Conservation (phyloP, 2,113 vertebrate species). For the Asarcornis scutulata region DNA sequence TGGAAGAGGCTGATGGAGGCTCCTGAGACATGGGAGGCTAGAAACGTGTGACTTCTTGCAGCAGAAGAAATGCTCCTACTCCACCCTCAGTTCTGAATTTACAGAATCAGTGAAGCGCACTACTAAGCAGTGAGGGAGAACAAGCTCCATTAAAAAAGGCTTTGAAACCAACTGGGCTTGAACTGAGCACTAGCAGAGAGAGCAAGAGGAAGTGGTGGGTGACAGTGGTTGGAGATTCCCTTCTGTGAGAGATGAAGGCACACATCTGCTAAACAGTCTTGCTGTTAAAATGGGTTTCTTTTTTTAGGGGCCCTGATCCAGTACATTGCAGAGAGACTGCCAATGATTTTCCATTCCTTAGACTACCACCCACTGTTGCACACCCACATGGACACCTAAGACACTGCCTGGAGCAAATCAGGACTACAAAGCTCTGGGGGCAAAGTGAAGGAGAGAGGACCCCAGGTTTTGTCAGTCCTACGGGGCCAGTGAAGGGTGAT, state of each 20-base stretch:
- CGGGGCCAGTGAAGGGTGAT: neutral
- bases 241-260: neutral
- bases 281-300: neutral
- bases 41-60: neutral
- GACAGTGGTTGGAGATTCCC: neutral
- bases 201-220: neutral
- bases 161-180: neutral
- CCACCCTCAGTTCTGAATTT: neutral
- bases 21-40: neutral
- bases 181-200: neutral
- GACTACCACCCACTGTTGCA: neutral
- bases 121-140: neutral
- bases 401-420: neutral
- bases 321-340: neutral
- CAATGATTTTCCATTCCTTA: neutral
- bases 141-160: neutral
- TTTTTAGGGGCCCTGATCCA: neutral
- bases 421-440: neutral
- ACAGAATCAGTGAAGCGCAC: neutral
- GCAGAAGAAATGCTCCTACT: neutral
- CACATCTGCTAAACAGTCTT: neutral
- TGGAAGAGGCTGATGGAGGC: neutral
- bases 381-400: neutral
- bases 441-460: neutral
- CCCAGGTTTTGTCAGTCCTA: neutral